These are phyloP conservation scores for Percopsis transmontana DNA, from an alignment of 2,113 vertebrate species.

Conservation along the genomic window DNA sequence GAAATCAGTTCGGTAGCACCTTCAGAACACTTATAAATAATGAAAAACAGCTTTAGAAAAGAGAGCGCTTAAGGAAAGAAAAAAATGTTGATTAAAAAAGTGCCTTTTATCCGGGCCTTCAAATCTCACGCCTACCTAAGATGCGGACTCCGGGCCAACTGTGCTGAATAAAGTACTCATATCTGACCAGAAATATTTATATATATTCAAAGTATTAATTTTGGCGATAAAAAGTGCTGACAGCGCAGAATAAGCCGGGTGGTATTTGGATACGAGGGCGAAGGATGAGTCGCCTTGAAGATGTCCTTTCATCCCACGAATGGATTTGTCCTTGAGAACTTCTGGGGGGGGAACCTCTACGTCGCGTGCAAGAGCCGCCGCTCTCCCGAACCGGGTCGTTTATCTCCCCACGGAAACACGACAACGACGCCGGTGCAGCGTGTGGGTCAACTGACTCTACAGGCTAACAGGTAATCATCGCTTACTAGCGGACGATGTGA, in stretches of 20 bases:
- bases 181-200: conserved; percentile 56
- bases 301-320: conserved; percentile 70
- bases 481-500: conserved; percentile 14
- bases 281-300: conserved; percentile 62
- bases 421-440: too few relatives aligned
- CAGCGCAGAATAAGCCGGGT: conserved; percentile 73
- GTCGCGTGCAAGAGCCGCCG: too few relatives aligned
- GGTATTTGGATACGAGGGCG: conserved; percentile 70
- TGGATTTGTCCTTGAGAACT: conserved; percentile 72
- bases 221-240: conserved; percentile 79
- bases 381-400: conserved; percentile 39
- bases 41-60: conserved; percentile 94
- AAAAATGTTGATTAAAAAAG: conserved; percentile 86
- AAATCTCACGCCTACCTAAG: conserved; percentile 74
- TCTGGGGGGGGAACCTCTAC: conserved; percentile 10
- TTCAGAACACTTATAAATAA: conserved; percentile 99
- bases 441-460: conserved; percentile 22
- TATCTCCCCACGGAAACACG: conserved; percentile 13
- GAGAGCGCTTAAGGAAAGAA: conserved; percentile 84
- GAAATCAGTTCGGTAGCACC: conserved; percentile 91
- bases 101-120: conserved; percentile 76
- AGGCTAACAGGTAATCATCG: conserved; percentile 9
- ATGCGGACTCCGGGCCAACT: conserved; percentile 75
- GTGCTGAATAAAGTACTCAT: conserved; percentile 63
- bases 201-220: conserved; percentile 65